Conservation (phyloP, 2,888 invertebrate species). For the Serrognathus titanus region DNA sequence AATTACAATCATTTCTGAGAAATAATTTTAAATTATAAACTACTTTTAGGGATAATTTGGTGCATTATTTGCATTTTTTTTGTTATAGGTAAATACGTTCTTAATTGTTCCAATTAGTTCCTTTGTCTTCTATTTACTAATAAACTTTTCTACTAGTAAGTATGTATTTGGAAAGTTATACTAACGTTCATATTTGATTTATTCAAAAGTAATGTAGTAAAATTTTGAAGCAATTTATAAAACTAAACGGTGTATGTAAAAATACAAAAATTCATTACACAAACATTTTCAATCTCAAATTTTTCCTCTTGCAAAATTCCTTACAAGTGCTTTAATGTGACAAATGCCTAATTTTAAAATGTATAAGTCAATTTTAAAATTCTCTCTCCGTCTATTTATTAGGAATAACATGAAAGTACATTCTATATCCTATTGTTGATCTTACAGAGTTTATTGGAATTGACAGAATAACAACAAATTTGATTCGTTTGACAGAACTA, state of each 20-base stretch:
- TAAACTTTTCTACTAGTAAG: too few species aligned
- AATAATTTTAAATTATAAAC: not conserved
- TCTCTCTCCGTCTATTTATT: slow-evolving; percentile 44
- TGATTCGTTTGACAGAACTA: slow-evolving; percentile 20
- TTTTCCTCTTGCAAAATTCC: not conserved
- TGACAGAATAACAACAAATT: slow-evolving; percentile 25
- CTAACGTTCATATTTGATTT: too few species aligned
- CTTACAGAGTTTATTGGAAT: slow-evolving; percentile 48
- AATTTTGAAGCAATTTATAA: too few species aligned
- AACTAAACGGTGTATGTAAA: too few species aligned
- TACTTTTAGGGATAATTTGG: too few species aligned
- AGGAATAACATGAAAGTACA: slow-evolving; percentile 29
- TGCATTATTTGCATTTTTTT: too few species aligned
- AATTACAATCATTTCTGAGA: not conserved
- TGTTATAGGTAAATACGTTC: too few species aligned
- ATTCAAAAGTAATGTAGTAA: too few species aligned
- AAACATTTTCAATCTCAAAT: not conserved
- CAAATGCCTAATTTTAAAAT: slow-evolving; percentile 27
- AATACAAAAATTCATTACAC: not conserved
- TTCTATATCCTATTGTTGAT: slow-evolving; percentile 48
- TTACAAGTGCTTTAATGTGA: slow-evolving; percentile 24
- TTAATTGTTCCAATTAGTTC: too few species aligned
- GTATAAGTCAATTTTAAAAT: slow-evolving; percentile 45
- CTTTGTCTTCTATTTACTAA: too few species aligned
- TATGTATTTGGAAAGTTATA: too few species aligned